phyloP scores from a whole-genome alignment of 2,888 invertebrate species.

The Apamea crenata region DNA sequence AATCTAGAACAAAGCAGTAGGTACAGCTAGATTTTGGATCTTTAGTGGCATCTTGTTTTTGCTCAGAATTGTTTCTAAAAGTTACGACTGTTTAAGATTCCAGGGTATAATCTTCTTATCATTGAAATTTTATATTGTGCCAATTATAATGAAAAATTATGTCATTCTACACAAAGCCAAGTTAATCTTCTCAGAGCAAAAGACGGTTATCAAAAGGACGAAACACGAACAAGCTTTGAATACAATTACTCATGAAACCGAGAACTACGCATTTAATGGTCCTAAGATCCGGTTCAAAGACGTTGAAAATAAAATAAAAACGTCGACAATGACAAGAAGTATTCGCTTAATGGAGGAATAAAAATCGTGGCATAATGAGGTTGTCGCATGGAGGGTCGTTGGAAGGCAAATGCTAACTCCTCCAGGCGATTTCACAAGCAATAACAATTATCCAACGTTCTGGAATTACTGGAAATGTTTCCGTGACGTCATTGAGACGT shows the following conservation, averaged over 20 bases:
- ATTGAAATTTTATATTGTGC: neutral
- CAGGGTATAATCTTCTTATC: too few species aligned
- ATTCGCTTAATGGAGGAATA: constrained; percentile 56
- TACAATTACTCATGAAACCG: constrained; percentile 11
- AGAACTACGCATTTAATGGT: constrained; percentile 32
- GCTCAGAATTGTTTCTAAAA: neutral
- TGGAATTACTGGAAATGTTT: constrained; percentile 71
- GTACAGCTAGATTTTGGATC: constrained; percentile 5
- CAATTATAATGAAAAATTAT: neutral
- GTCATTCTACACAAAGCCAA: neutral
- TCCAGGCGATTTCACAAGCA: constrained; percentile 70
- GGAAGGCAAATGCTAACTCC: constrained; percentile 63
- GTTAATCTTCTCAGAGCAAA: neutral
- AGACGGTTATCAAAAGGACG: constrained; percentile 3
- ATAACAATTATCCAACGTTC: constrained; percentile 76
- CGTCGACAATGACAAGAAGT: constrained; percentile 48
- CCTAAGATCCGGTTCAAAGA: constrained; percentile 21
- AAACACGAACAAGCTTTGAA: neutral
- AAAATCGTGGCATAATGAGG: constrained; percentile 67
- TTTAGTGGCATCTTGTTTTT: neutral
- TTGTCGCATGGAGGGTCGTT: constrained; percentile 62
- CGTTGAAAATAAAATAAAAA: constrained; percentile 47
- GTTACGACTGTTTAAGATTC: neutral
- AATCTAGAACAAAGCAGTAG: constrained; percentile 39
- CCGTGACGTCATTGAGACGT: constrained; percentile 67